Evolutionary conservation across 2,113 vertebrate genomes (phyloP), one percentile per base, ranked within the genome.

Genomic region (Oreocharis arfaki): DNA sequence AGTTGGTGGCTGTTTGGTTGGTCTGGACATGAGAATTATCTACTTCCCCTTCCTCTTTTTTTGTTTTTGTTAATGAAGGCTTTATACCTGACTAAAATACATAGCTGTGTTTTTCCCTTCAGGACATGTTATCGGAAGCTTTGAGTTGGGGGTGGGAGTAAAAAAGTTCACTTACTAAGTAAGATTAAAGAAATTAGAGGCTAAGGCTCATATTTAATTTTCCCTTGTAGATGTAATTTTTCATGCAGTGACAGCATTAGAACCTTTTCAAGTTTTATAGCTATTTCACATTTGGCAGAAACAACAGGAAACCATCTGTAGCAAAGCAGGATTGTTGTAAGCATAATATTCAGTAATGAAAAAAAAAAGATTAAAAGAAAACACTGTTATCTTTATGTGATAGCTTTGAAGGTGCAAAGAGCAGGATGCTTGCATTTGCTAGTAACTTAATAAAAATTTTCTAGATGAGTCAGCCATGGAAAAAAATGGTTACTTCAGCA

Each of bases 241-340:
- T 97, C 88, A 59, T 90, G 76, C 82, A 84, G 59, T 82, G 96
- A 97, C 89, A 96, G 71, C 91, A 86, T 90, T 93, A 87, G 79
- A 87, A 90, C 90, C 97, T 86, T 97, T 98, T 98, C 82, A 97
- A 97, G 97, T 98, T 98, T 98, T 96, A 97, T 85, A 97, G 95
- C 88, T 89, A 92, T 96, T 96, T 93, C 77, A 81, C 86, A 90
- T 96, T 96, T 97, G 97, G 96, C 97, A 97, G 92, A 94, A 97
- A 97, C 95, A 96, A 96, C 96, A 98, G 97, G 97, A 97, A 98
- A 96, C 97, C 97, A 95, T 95, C 96, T 96, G 95, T 93, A 93
- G 95, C 89, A 91, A 93, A 84, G 96, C 76, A 93, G 82, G 82
- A 90, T 92, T 88, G 87, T 92, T 93, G 67, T 86, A 96, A 97